Conservation (phyloP, 2,888 invertebrate genomes). For the Apocheima hispidaria region DNA sequence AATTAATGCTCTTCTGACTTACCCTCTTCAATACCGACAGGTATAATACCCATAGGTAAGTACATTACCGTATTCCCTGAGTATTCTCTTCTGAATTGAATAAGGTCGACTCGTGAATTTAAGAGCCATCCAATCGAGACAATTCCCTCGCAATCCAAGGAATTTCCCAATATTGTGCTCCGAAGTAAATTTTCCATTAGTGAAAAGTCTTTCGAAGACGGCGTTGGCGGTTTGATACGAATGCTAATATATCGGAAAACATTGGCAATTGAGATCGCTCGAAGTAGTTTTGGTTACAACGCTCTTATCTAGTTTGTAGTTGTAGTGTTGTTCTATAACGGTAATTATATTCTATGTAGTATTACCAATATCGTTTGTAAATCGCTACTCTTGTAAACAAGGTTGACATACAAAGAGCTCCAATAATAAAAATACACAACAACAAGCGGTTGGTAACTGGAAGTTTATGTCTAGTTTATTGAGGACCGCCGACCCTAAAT, state of each 20-base stretch:
- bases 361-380: too few species aligned
- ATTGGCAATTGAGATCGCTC: conserved; percentile 3
- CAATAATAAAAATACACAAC: too few species aligned
- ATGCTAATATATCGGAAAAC: conserved; percentile 17
- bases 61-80: conserved; percentile 9
- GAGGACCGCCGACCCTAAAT: background rate
- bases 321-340: too few species aligned
- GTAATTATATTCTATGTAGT: too few species aligned
- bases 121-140: conserved; percentile 49
- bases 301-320: too few species aligned
- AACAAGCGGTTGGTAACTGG: too few species aligned
- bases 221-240: conserved; percentile 17
- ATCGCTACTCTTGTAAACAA: too few species aligned
- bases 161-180: conserved; percentile 61
- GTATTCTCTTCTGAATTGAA: conserved; percentile 38
- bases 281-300: background rate
- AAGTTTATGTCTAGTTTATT: too few species aligned
- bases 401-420: too few species aligned
- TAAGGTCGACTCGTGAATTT: conserved; percentile 46
- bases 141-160: conserved; percentile 50
- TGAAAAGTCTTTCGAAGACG: conserved; percentile 46
- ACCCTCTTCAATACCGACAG: conserved; percentile 18
- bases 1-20: conserved; percentile 19
- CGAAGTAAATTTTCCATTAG: conserved; percentile 61
- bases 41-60: background rate